These are phyloP conservation scores for Cyphomyrus discorhynchus DNA, from an alignment of 2,113 vertebrate species.

Conservation along the genomic window DNA sequence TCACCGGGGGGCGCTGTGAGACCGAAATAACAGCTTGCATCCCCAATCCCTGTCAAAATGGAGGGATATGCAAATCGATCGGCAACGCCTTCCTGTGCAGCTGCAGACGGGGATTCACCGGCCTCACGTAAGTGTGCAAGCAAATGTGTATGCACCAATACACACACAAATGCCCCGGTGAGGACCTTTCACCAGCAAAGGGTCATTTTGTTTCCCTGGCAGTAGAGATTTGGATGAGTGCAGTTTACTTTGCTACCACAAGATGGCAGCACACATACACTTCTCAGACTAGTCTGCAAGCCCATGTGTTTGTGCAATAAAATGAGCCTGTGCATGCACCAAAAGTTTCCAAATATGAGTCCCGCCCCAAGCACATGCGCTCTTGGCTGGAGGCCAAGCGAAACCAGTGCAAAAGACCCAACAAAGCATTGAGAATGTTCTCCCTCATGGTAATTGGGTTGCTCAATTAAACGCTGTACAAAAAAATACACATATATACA, in stretches of 20 bases:
- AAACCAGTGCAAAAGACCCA: neutral
- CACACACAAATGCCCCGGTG: neutral
- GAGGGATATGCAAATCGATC: slow-evolving; percentile 79
- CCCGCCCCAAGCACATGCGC: neutral
- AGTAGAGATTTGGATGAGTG: neutral
- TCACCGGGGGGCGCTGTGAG: slow-evolving; percentile 88
- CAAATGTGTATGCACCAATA: neutral
- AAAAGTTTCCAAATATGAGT: neutral
- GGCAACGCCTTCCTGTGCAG: slow-evolving; percentile 87
- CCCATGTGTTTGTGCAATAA: neutral
- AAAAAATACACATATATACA: neutral
- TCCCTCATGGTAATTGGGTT: neutral
- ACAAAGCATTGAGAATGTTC: neutral
- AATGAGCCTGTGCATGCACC: neutral
- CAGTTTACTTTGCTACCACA: neutral
- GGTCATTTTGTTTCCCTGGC: neutral
- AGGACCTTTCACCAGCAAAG: neutral
- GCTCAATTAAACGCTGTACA: neutral
- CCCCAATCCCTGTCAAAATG: slow-evolving; percentile 86
- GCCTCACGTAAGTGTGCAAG: slow-evolving; percentile 74
- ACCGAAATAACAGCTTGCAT: slow-evolving; percentile 86
- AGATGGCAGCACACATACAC: slow-evolving; percentile 15
- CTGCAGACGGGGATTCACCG: slow-evolving; percentile 83
- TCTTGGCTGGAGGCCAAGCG: neutral
- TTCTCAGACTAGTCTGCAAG: neutral